phyloP scores from a whole-genome alignment of 1,140 invertebrate species.

The Cyclina sinensis region DNA sequence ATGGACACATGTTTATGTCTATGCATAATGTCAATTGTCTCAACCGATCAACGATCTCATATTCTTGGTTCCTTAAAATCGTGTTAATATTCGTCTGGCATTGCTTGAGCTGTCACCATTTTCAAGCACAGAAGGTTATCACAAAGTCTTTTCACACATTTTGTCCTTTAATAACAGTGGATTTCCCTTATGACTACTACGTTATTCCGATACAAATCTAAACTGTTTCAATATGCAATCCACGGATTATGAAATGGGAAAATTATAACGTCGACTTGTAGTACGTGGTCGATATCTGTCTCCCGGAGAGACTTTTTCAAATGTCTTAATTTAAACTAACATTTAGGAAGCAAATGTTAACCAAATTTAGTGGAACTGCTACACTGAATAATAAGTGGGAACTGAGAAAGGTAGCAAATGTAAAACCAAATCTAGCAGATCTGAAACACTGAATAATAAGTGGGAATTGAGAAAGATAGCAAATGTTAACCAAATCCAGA shows the following conservation, averaged over 20 bases:
- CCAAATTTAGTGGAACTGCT: not conserved
- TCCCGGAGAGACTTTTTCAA: not conserved
- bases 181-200: not conserved
- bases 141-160: slow-evolving; percentile 30
- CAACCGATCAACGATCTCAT: not conserved
- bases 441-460: too few relatives aligned
- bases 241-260: slow-evolving; percentile 35
- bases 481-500: too few relatives aligned
- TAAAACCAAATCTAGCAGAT: too few relatives aligned
- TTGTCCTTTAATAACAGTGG: slow-evolving; percentile 23
- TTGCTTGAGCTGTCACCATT: not conserved
- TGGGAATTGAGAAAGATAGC: too few relatives aligned
- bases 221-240: slow-evolving; percentile 4
- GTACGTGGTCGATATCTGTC: slow-evolving; percentile 28
- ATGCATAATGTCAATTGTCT: too few relatives aligned
- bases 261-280: slow-evolving; percentile 43
- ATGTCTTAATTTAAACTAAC: not conserved
- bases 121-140: not conserved
- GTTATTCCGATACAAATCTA: slow-evolving; percentile 30
- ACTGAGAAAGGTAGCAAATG: too few relatives aligned
- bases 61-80: too few relatives aligned
- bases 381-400: not conserved
- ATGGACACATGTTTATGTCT: too few relatives aligned
- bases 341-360: slow-evolving; percentile 11
- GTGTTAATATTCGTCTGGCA: not conserved